Evolutionary conservation across 2,888 invertebrate species (phyloP).

Genomic region (Euspilapteryx auroguttella): DNA sequence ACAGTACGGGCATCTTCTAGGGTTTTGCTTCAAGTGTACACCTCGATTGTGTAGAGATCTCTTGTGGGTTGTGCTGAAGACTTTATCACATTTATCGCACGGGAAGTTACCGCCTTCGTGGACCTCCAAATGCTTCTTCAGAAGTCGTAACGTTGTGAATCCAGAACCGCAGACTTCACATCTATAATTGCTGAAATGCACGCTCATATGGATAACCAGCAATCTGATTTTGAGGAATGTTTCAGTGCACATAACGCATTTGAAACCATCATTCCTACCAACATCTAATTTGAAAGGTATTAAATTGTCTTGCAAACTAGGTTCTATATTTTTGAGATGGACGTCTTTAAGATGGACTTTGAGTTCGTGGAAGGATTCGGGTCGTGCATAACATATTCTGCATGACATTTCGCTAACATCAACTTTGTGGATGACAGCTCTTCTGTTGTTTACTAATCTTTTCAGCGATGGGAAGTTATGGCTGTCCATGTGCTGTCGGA

Average conservation of each 20-base stretch:
- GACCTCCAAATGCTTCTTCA: constrained; percentile 47
- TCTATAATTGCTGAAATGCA: constrained; percentile 48
- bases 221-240: constrained; percentile 40
- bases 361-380: constrained; percentile 20
- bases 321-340: constrained; percentile 32
- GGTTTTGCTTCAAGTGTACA: constrained; percentile 41
- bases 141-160: constrained; percentile 40
- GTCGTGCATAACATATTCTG: constrained; percentile 25
- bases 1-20: constrained; percentile 41
- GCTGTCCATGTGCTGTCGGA: constrained; percentile 35
- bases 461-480: constrained; percentile 36
- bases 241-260: constrained; percentile 38
- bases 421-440: constrained; percentile 41
- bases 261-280: constrained; percentile 22
- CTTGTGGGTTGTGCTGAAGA: constrained; percentile 41
- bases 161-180: constrained; percentile 49
- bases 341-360: constrained; percentile 32
- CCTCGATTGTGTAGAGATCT: constrained; percentile 36
- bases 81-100: constrained; percentile 39
- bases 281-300: constrained; percentile 38
- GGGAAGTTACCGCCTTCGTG: constrained; percentile 44
- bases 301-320: constrained; percentile 39
- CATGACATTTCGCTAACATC: constrained; percentile 37
- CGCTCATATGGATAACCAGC: constrained; percentile 49
- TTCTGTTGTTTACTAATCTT: constrained; percentile 34